These are phyloP conservation scores for Mimas tiliae DNA, from an alignment of 2,888 invertebrate genomes.

Conservation along the genomic window DNA sequence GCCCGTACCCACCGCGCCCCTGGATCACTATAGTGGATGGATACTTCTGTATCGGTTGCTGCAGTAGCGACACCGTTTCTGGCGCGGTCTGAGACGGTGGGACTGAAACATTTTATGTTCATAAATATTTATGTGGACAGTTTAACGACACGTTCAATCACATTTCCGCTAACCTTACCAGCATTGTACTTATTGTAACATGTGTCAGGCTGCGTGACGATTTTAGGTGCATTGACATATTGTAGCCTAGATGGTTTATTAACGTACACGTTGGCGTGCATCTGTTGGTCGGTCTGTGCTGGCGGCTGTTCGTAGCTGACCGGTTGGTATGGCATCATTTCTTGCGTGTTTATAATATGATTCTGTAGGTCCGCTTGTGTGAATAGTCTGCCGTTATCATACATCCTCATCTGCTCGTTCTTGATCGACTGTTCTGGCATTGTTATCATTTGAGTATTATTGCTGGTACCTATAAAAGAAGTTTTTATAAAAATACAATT, in stretches of 20 bases:
- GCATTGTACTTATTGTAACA: conserved; percentile 68
- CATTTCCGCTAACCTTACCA: conserved; percentile 47
- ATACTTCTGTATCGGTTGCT: conserved; percentile 74
- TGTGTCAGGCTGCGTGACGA: conserved; percentile 61
- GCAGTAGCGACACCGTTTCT: conserved; percentile 77
- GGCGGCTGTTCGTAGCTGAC: conserved; percentile 58
- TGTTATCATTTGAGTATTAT: conserved; percentile 74
- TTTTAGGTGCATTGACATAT: conserved; percentile 64
- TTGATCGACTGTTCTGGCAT: conserved; percentile 68
- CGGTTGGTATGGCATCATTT: conserved; percentile 64
- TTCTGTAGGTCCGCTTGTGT: conserved; percentile 68
- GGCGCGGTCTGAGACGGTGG: conserved; percentile 81
- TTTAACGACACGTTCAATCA: not conserved
- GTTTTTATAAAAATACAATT: not conserved
- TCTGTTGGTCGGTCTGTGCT: conserved; percentile 32
- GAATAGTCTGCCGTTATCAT: conserved; percentile 66
- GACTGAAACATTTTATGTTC: conserved; percentile 40
- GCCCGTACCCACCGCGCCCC: conserved; percentile 63
- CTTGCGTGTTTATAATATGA: conserved; percentile 65
- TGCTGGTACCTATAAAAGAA: conserved; percentile 63
- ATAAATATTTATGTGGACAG: conserved; percentile 11
- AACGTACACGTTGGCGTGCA: conserved; percentile 54
- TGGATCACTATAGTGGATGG: conserved; percentile 67
- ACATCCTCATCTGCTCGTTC: conserved; percentile 74
- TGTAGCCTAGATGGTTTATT: conserved; percentile 61